Evolutionary conservation across 1,140 invertebrate genomes (phyloP), one percentile per base, ranked within the genome.

Genomic region (Drosophila pseudoobscura): DNA sequence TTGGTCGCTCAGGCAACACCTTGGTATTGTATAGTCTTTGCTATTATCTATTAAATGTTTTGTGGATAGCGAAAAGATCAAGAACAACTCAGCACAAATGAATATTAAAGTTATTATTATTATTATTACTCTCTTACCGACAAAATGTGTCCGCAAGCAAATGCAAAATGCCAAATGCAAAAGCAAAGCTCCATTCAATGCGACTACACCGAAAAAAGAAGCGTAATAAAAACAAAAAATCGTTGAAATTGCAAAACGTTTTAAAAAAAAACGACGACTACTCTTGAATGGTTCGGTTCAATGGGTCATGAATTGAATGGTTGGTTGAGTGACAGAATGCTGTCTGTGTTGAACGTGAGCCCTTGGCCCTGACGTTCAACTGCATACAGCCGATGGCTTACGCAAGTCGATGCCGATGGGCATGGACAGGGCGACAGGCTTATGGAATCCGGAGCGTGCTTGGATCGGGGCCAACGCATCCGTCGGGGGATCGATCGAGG

Each of bases 231-330:
- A 39, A 26, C 24, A 26, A 26, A 26, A 39, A 80, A 75, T 76
- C 78, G 78, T 80, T 80, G 68, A 68, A 66, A 80, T 75, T 75
- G 66, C 62, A 71, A 41, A 84, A 65, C 72, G 75, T 76, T 75
- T 79, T 68, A 58, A 73, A 66, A 79, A 79, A 66, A 75, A 35
- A 41, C 24, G 11, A 17, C 51, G 41, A 3, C 17, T 29, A 22
- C 45, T 51, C 45, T 74, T 83, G 69, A 58, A 65, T 58, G 45
- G 50, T 26, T 50, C 44, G 35, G 56, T 39, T 39, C 35, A 39
- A 39, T 39, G 35, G 35, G 35, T 39, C 35, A 39, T 39, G 35
- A 13, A 13, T 39, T 39, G 35, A 13, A 39, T 39, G 35, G 35
- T 11, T 39, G 35, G 35, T 11, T 13, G 35, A 11, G 24, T 26